Conservation (phyloP, 2,113 vertebrate species). For the Solenodon paradoxus region DNA sequence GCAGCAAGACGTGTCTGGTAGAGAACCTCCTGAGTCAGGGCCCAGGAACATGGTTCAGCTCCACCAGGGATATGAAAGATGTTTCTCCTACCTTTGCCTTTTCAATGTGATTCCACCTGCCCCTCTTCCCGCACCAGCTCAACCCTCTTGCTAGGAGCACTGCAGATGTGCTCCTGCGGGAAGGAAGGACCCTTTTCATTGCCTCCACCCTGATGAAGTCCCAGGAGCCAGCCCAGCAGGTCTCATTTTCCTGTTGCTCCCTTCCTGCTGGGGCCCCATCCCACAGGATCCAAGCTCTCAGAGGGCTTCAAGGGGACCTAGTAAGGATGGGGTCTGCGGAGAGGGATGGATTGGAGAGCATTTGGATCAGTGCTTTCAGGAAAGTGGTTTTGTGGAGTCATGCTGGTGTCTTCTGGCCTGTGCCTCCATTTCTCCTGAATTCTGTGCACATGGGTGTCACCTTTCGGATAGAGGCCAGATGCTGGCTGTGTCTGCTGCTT, state of each 20-base stretch:
- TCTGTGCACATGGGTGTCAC: neutral
- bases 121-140: neutral
- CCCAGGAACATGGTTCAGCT: neutral
- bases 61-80: constrained; percentile 59
- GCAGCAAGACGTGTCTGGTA: constrained; percentile 73
- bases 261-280: neutral
- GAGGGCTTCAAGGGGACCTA: neutral
- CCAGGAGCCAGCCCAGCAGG: neutral
- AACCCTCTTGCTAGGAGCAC: neutral
- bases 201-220: constrained; percentile 51
- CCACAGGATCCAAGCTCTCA: neutral
- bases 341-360: neutral
- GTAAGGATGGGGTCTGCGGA: neutral
- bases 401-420: neutral
- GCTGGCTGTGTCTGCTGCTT: neutral
- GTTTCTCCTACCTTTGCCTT: constrained; percentile 61
- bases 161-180: neutral
- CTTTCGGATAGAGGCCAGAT: neutral
- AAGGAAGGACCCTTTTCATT: constrained; percentile 44
- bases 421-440: neutral
- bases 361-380: neutral
- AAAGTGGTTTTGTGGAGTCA: neutral
- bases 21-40: constrained; percentile 46
- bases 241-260: neutral
- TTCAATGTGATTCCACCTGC: constrained; percentile 37